Percentiles rank a stretch among this genome's conserved stretches.
Conservation (phyloP, 2,888 invertebrate genomes). For the Acanthoscelides obtectus region DNA sequence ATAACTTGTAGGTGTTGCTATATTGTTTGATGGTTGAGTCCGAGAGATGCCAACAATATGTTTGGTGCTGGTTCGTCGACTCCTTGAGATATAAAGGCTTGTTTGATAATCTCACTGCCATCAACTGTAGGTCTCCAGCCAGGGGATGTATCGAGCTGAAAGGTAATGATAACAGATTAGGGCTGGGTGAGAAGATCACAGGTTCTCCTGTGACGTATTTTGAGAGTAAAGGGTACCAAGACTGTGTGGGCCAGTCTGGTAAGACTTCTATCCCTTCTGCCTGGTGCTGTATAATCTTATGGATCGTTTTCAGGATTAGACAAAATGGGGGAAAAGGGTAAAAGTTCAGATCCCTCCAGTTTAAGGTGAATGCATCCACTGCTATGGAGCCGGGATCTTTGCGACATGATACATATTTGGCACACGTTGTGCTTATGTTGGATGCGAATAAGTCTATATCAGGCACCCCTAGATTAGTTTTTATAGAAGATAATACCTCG, state of each 20-base stretch:
- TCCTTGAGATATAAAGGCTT: conserved; percentile 14
- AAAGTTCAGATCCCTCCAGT: conserved; percentile 14
- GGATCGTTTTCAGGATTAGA: conserved; percentile 4
- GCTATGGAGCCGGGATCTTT: conserved; percentile 14
- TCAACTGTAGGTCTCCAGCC: conserved; percentile 1
- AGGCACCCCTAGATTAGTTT: conserved; percentile 6
- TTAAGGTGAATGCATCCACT: conserved; percentile 18
- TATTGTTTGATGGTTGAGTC: conserved; percentile 25
- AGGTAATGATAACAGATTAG: conserved; percentile 7
- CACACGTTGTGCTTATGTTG: conserved; percentile 15
- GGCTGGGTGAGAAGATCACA: not conserved
- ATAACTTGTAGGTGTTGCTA: conserved; percentile 17
- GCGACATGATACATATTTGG: conserved; percentile 16
- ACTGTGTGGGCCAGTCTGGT: conserved; percentile 7
- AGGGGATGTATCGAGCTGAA: conserved; percentile 4
- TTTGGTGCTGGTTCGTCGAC: conserved; percentile 17
- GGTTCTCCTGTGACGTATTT: not conserved
- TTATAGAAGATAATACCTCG: conserved; percentile 7
- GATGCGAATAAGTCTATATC: conserved; percentile 20
- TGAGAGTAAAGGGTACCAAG: conserved; percentile 6
- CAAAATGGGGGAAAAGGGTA: conserved; percentile 23
- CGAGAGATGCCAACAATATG: conserved; percentile 20
- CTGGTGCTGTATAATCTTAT: conserved; percentile 9
- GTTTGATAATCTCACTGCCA: conserved; percentile 27
- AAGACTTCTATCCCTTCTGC: conserved; percentile 3